phyloP scores from a whole-genome alignment of 2,888 invertebrate species.

The Chydorus sphaericus region DNA sequence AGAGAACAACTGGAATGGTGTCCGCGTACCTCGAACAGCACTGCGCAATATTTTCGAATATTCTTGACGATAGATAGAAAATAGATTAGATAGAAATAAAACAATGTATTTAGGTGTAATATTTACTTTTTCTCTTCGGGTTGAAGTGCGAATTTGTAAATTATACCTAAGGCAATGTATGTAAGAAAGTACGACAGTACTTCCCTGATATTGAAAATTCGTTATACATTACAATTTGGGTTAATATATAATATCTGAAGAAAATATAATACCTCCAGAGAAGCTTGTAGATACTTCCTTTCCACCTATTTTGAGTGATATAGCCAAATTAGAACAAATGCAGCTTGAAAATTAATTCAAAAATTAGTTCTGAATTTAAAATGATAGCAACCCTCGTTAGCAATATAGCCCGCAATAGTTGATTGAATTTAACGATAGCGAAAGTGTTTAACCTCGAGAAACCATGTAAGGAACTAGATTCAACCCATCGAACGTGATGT shows the following conservation, averaged over 20 bases:
- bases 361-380: too few relatives aligned
- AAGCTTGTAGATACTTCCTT: constrained; percentile 10
- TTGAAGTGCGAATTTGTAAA: constrained; percentile 3
- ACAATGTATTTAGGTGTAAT: not conserved
- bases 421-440: too few relatives aligned
- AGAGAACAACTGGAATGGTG: not conserved
- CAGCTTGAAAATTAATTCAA: too few relatives aligned
- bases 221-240: too few relatives aligned
- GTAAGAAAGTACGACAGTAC: not conserved
- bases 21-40: not conserved
- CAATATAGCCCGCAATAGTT: too few relatives aligned
- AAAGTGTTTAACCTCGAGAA: too few relatives aligned
- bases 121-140: not conserved
- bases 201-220: too few relatives aligned
- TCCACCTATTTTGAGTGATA: constrained; percentile 2
- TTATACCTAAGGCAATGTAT: not conserved
- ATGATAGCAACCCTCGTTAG: too few relatives aligned
- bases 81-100: constrained; percentile 18
- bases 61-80: not conserved
- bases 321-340: too few relatives aligned
- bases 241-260: too few relatives aligned
- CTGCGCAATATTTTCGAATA: not conserved
- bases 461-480: too few relatives aligned
- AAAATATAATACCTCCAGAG: not conserved
- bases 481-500: too few relatives aligned